phyloP scores from a whole-genome alignment of 2,113 vertebrate species.

The Rhagologus leucostigma region DNA sequence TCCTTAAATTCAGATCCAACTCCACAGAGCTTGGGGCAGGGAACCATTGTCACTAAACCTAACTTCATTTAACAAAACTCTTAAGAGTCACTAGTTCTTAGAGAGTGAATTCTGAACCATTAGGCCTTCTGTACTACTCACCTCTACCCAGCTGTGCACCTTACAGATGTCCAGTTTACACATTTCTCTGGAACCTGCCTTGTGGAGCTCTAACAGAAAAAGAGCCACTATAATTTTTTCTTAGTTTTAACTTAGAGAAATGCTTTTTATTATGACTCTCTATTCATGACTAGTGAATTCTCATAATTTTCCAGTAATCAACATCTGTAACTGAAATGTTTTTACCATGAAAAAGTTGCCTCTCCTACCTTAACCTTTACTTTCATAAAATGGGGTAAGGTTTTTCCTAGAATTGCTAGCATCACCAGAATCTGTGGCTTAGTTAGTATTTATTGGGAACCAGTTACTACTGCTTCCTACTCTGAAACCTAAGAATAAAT shows the following conservation, averaged over 20 bases:
- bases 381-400: not conserved
- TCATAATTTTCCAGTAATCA: not conserved
- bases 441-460: not conserved
- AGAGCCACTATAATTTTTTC: not conserved
- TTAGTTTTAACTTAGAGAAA: not conserved
- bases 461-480: not conserved
- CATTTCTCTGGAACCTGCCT: not conserved
- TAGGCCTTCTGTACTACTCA: not conserved
- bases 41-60: not conserved
- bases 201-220: not conserved
- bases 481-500: not conserved
- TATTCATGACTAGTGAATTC: not conserved
- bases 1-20: not conserved
- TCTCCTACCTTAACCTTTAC: not conserved
- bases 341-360: not conserved
- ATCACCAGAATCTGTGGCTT: not conserved
- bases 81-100: not conserved
- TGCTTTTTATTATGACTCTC: not conserved
- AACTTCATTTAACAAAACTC: not conserved
- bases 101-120: not conserved
- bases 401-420: not conserved
- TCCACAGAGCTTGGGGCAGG: not conserved
- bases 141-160: not conserved
- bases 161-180: not conserved
- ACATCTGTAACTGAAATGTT: not conserved